Conservation (phyloP, 2,888 invertebrate genomes). For the Microctonus hyperodae region DNA sequence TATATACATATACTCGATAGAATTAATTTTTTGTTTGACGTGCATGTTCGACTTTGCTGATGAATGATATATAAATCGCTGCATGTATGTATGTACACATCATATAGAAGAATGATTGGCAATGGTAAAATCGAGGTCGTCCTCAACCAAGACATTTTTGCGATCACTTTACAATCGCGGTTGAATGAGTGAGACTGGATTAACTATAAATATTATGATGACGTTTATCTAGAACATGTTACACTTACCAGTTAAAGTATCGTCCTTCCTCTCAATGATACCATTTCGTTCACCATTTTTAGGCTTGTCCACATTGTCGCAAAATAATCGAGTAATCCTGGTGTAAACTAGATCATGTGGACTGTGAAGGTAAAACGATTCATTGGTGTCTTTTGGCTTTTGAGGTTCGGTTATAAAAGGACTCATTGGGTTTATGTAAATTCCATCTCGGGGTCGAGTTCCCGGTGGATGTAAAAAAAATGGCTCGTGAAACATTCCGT, state of each 20-base stretch:
- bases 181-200: not conserved
- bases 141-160: conserved; percentile 25
- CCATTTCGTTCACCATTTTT: conserved; percentile 40
- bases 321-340: conserved; percentile 84
- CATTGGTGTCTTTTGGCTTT: conserved; percentile 57
- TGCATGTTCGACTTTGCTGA: not conserved
- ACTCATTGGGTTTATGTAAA: conserved; percentile 86
- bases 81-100: not conserved
- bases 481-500: conserved; percentile 60
- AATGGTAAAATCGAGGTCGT: conserved; percentile 45
- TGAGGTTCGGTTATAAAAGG: conserved; percentile 54
- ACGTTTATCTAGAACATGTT: conserved; percentile 49
- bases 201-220: conserved; percentile 24
- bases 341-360: conserved; percentile 83
- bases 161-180: conserved; percentile 1
- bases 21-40: not conserved
- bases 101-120: conserved; percentile 31
- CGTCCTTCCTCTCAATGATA: conserved; percentile 58
- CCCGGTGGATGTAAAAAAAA: conserved; percentile 61
- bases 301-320: conserved; percentile 58
- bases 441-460: conserved; percentile 73
- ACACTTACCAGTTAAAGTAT: conserved; percentile 61
- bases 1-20: not conserved
- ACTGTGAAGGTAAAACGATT: conserved; percentile 86
- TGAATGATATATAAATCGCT: not conserved